phyloP scores from a whole-genome alignment of 2,113 vertebrate genomes.

The Lophotis ruficrista region DNA sequence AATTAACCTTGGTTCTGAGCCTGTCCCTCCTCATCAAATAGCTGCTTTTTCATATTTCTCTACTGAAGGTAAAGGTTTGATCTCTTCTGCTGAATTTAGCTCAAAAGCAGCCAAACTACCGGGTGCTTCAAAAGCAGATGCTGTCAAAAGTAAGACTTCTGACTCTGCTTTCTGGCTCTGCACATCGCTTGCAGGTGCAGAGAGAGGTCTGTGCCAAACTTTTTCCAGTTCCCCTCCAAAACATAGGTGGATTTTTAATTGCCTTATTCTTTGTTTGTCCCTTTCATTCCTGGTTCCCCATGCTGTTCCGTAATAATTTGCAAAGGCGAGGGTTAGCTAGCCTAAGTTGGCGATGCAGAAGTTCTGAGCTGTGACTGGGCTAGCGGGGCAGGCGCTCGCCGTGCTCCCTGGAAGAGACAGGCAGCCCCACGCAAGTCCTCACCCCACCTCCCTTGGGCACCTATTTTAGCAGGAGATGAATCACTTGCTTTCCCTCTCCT shows the following conservation, averaged over 20 bases:
- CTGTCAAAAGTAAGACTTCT: not conserved
- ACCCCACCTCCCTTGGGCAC: not conserved
- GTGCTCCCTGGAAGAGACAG: not conserved
- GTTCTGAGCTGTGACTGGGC: not conserved
- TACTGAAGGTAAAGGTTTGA: not conserved
- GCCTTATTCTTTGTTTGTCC: not conserved
- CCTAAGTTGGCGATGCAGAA: not conserved
- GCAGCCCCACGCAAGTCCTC: not conserved
- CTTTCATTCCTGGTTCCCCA: not conserved
- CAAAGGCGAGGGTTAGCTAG: not conserved
- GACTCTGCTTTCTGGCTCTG: not conserved
- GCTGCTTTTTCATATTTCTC: not conserved
- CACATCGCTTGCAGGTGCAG: not conserved
- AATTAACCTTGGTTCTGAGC: not conserved
- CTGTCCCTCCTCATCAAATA: not conserved
- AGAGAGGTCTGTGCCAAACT: not conserved
- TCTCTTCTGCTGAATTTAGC: not conserved
- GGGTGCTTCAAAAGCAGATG: not conserved
- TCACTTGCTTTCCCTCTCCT: not conserved
- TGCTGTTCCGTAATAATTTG: not conserved
- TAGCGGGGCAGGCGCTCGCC: not conserved
- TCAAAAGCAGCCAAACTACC: not conserved
- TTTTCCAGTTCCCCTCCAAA: not conserved
- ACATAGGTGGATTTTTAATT: not conserved
- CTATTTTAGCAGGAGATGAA: constrained; percentile 5